Percentiles rank a stretch among this genome's conserved stretches.
phyloP scores from a whole-genome alignment of 2,113 vertebrate genomes.

The Mirza zaza region DNA sequence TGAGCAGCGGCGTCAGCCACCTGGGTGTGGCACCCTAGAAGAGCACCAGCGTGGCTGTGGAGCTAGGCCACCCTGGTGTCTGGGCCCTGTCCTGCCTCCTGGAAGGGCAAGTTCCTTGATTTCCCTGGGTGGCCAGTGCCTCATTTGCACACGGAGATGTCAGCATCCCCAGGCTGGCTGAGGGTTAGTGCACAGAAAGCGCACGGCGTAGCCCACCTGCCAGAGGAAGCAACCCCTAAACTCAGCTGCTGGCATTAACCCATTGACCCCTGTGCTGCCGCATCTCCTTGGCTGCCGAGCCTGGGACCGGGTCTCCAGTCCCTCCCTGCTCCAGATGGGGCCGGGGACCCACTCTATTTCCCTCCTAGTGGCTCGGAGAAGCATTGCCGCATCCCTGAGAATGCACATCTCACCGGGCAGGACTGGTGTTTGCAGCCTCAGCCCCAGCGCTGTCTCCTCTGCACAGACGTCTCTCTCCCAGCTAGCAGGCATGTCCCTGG shows the following conservation, averaged over 20 bases:
- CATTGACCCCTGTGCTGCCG: not conserved
- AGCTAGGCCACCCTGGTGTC: not conserved
- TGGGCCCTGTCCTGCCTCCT: not conserved
- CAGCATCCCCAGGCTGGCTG: accelerated
- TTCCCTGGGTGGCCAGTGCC: not conserved
- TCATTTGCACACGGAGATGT: not conserved
- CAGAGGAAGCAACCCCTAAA: not conserved
- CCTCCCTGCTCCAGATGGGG: not conserved
- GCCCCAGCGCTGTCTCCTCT: not conserved
- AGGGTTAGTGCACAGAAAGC: too few relatives aligned
- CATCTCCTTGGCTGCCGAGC: not conserved
- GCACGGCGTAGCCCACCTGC: not conserved
- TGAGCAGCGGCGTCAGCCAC: accelerated
- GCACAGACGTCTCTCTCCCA: too few relatives aligned
- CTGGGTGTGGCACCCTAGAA: accelerated
- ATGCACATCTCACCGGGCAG: too few relatives aligned
- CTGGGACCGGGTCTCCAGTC: not conserved
- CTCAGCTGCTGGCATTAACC: too few relatives aligned
- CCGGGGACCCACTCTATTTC: not conserved
- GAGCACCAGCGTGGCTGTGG: not conserved
- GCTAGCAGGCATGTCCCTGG: not conserved
- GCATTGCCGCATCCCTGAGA: not conserved
- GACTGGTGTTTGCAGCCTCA: not conserved
- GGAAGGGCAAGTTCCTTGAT: not conserved
- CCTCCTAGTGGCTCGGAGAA: not conserved